A percentile compares a stretch with the other conserved stretches of the same genome.
Evolutionary conservation across 2,113 vertebrate genomes (phyloP).

Genomic region (Scomber scombrus): DNA sequence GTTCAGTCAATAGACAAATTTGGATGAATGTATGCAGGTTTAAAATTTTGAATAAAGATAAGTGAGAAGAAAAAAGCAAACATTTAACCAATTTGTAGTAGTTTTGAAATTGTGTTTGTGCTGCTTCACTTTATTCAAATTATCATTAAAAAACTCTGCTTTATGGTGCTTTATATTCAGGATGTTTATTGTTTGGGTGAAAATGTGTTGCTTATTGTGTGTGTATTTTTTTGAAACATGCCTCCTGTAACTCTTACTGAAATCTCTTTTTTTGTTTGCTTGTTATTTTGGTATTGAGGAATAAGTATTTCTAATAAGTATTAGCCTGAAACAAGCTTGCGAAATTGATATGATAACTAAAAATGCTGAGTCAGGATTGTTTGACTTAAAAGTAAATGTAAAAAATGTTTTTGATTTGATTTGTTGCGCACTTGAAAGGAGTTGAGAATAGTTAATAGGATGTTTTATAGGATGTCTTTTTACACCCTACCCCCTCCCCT

Average conservation of each 20-base stretch:
- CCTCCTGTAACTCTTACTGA: not conserved
- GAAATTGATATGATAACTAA: not conserved
- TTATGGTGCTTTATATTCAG: too few species aligned
- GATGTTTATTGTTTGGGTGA: not conserved
- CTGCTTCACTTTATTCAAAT: not conserved
- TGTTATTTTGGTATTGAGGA: not conserved
- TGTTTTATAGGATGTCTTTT: too few species aligned
- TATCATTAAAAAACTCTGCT: not conserved
- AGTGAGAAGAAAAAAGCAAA: too few species aligned
- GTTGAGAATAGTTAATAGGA: too few species aligned
- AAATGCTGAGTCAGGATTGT: too few species aligned
- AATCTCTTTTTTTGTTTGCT: not conserved
- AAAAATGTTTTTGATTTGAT: not conserved
- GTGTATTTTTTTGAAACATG: not conserved
- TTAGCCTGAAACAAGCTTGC: not conserved
- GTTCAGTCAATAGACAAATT: slow-evolving; percentile 1
- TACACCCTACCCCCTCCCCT: too few species aligned
- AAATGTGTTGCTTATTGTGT: not conserved
- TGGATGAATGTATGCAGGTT: not conserved
- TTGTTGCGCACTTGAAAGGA: not conserved
- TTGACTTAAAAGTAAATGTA: not conserved
- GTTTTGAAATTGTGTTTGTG: not conserved
- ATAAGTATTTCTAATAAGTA: not conserved
- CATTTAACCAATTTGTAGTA: not conserved
- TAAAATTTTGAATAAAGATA: not conserved